Evolutionary conservation across 2,113 vertebrate species (phyloP), one percentile per base, ranked within the genome.

Genomic region (Eupsittula cactorum): DNA sequence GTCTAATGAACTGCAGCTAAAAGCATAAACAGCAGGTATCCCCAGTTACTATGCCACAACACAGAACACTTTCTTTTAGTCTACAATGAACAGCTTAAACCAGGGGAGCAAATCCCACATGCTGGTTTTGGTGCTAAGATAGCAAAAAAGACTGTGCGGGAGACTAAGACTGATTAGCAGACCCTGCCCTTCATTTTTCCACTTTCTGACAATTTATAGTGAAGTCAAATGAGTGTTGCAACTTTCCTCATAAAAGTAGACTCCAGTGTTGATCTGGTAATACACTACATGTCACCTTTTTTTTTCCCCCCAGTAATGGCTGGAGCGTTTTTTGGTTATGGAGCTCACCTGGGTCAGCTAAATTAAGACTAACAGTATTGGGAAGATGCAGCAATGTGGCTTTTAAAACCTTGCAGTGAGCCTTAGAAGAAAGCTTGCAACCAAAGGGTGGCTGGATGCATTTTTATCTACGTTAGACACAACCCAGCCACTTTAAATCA

Each of bases 381-480:
- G 55, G n/a, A 52, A 89, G 39, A 50, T 91, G 33, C 39, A 93
- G 44, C 53, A 37, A 37, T 65, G 70, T 57, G 24, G 27, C 21
- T 65, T 93, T 65, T 57, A n/a, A 84, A 75, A 73, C 77, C 77
- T 73, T 85, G 62, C 29, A 23, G 37, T 71, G 74, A 84, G 50
- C 33, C 41, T 82, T 86, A 70, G 12, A 47, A 87, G 63, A 35
- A 55, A 82, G 64, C 37, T 55, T 52, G 31, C 39, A 87, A 63
- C 7, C 27, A 12, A 57, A 65, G 76, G 62, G 76, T 96, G 60
- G 63, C n/a, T 1, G 2, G 55, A 50, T 81, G 33, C 2, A 23
- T 50, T 65, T 77, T 92, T 88, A 69, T 93, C 73, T 29, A n/a
- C 23, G 31, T 64, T 88, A 94, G 88, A 93, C 83, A 93, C 39